Evolutionary conservation across 2,797 vertebrate species (phyloP).

Genomic region (Neostethus bicornis): DNA sequence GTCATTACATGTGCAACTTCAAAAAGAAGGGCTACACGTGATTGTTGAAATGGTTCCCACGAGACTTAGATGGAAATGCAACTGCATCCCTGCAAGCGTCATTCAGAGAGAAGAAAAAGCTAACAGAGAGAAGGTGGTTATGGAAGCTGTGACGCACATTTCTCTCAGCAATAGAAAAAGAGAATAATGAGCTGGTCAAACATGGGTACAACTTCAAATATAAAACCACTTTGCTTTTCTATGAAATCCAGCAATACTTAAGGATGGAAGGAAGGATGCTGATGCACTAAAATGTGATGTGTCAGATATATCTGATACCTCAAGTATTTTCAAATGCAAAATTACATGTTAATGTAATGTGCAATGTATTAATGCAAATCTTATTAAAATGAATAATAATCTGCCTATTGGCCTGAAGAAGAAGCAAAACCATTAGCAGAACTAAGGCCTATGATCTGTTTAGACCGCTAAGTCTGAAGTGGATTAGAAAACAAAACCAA

Average conservation of each 20-base stretch:
- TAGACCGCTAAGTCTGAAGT: no score
- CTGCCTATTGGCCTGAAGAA: no score
- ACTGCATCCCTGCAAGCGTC: constrained; percentile 48
- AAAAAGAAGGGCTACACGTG: constrained; percentile 57
- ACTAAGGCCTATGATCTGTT: no score
- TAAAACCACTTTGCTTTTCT: constrained; percentile 61
- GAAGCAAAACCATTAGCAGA: no score
- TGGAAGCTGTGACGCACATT: constrained; percentile 53
- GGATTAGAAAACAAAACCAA: no score
- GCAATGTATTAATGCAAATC: constrained; percentile 27
- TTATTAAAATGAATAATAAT: no score
- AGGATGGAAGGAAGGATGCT: constrained; percentile 13
- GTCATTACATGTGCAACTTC: constrained; percentile 47
- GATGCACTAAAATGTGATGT: constrained; percentile 14
- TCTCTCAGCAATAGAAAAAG: constrained; percentile 53
- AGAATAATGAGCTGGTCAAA: constrained; percentile 63
- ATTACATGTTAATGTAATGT: constrained; percentile 26
- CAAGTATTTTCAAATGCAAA: constrained; percentile 34
- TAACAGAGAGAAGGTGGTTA: constrained; percentile 54
- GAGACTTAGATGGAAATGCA: constrained; percentile 54
- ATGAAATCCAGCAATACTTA: constrained; percentile 30
- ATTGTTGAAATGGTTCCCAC: constrained; percentile 34
- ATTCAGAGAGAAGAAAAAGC: constrained; percentile 57
- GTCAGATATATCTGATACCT: no score
- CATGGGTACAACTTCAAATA: constrained; percentile 50